phyloP scores from a whole-genome alignment of 2,113 vertebrate genomes.

The Rana temporaria region DNA sequence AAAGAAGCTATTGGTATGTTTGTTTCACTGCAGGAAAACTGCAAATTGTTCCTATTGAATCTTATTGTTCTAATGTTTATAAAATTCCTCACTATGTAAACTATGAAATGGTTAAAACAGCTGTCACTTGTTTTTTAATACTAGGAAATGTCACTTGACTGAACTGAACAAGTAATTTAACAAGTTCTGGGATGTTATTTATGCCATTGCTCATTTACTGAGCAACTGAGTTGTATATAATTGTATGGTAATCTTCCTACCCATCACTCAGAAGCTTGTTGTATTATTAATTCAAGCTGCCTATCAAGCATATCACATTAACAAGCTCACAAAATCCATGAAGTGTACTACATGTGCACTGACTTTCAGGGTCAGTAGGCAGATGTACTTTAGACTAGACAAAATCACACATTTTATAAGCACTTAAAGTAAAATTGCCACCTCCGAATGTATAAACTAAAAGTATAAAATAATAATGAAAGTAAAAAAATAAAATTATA shows the following conservation, averaged over 20 bases:
- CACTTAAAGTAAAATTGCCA: not conserved
- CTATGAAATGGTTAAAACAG: too few relatives aligned
- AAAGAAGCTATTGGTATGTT: too few relatives aligned
- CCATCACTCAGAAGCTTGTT: not conserved
- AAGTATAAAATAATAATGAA: too few relatives aligned
- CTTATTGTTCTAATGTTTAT: too few relatives aligned
- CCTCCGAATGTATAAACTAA: too few relatives aligned
- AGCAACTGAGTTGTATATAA: conserved; percentile 29
- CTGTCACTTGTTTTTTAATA: too few relatives aligned
- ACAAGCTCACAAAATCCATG: conserved; percentile 34
- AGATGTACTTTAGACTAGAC: not conserved
- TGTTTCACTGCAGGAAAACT: too few relatives aligned
- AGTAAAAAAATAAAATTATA: too few relatives aligned
- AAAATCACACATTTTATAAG: not conserved
- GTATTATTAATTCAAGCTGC: conserved; percentile 30
- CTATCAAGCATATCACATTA: conserved; percentile 37
- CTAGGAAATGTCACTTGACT: too few relatives aligned
- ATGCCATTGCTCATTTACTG: conserved; percentile 22
- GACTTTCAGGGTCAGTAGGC: conserved; percentile 16
- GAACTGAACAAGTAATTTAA: not conserved
- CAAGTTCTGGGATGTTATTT: conserved; percentile 3
- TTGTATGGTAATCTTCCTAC: conserved; percentile 41
- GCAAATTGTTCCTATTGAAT: too few relatives aligned
- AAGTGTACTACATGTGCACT: conserved; percentile 15
- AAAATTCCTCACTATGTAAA: too few relatives aligned